These are phyloP conservation scores for Drepana falcataria DNA, from an alignment of 2,888 invertebrate genomes.

Conservation along the genomic window DNA sequence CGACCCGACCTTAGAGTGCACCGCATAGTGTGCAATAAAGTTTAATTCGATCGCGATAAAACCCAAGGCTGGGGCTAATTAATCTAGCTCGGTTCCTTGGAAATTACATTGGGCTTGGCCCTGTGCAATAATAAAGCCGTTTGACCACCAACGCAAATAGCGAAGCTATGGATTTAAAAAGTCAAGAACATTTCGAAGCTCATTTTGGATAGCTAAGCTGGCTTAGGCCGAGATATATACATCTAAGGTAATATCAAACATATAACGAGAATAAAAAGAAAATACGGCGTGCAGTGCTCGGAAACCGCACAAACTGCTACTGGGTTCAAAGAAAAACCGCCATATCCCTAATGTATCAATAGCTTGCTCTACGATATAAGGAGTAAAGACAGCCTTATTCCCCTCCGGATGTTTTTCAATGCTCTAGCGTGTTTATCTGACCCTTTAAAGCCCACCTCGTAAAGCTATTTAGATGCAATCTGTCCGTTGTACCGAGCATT, in stretches of 20 bases:
- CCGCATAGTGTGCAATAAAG: constrained; percentile 32
- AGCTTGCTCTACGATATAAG: no score
- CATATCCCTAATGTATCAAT: no score
- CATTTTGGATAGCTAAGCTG: no score
- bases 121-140: constrained; percentile 34
- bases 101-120: constrained; percentile 30
- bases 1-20: constrained; percentile 31
- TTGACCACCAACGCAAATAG: constrained; percentile 1
- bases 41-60: constrained; percentile 38
- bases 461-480: constrained; percentile 61
- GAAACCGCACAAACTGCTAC: no score
- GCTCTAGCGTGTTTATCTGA: constrained; percentile 36
- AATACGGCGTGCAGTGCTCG: no score
- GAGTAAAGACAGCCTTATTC: background rate
- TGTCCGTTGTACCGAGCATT: constrained; percentile 28
- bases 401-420: constrained; percentile 11
- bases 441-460: constrained; percentile 29
- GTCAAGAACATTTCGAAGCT: no score
- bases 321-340: no score
- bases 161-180: constrained; percentile 1
- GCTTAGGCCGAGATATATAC: no score
- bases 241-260: no score
- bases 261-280: no score
- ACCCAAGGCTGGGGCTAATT: constrained; percentile 34
- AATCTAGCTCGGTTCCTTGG: constrained; percentile 34